Conservation (phyloP, 2,113 vertebrate species). For the Xiphophorus couchianus region DNA sequence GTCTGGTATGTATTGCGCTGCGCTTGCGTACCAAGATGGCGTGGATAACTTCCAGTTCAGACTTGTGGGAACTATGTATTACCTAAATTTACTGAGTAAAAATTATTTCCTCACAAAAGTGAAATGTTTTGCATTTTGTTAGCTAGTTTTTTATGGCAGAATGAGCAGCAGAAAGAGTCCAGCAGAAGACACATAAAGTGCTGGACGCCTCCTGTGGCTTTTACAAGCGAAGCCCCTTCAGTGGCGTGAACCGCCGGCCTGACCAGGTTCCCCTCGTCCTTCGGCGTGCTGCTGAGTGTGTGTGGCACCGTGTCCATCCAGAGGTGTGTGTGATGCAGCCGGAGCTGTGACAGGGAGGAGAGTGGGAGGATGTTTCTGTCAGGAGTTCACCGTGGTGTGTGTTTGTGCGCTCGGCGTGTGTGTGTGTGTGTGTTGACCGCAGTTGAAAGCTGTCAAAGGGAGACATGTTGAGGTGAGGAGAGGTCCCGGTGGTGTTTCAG, state of each 20-base stretch:
- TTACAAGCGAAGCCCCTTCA: slow-evolving; percentile 46
- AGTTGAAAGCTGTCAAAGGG: slow-evolving; percentile 64
- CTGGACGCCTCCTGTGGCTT: slow-evolving; percentile 23
- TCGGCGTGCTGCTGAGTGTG: slow-evolving; percentile 9
- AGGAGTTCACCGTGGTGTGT: slow-evolving; percentile 46
- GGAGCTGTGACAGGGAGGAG: slow-evolving; percentile 47
- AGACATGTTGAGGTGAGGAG: slow-evolving; percentile 65
- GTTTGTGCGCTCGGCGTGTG: slow-evolving; percentile 5
- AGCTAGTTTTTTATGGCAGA: too few relatives aligned
- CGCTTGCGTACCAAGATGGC: too few relatives aligned
- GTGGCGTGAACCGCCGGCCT: slow-evolving; percentile 42
- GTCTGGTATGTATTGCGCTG: too few relatives aligned
- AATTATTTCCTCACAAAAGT: too few relatives aligned
- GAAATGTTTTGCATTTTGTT: too few relatives aligned
- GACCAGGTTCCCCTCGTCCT: slow-evolving; percentile 39
- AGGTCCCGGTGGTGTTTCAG: slow-evolving; percentile 53
- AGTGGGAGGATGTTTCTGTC: slow-evolving; percentile 62
- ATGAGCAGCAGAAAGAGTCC: background rate
- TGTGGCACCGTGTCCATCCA: slow-evolving; percentile 28
- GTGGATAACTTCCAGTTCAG: too few relatives aligned
- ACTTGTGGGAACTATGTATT: too few relatives aligned
- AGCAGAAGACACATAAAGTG: slow-evolving; percentile 6
- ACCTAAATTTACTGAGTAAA: too few relatives aligned
- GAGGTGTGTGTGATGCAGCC: slow-evolving; percentile 46
- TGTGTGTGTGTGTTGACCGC: slow-evolving; percentile 45